phyloP scores from a whole-genome alignment of 2,797 vertebrate species.

The Tenualosa ilisha region DNA sequence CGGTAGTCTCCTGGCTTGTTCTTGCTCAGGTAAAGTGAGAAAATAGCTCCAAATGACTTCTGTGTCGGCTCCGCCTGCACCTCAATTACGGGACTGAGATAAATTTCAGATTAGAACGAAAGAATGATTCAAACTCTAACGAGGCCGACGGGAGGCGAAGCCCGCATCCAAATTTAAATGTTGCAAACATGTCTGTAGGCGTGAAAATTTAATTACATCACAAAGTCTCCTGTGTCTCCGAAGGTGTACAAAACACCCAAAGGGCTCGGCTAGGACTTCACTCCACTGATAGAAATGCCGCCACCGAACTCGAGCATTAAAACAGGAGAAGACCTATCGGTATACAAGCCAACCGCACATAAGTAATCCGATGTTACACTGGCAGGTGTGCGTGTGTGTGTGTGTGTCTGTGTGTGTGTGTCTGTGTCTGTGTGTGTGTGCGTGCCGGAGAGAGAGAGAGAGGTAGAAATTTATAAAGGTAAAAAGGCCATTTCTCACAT shows the following conservation, averaged over 20 bases:
- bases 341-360: slow-evolving; percentile 16
- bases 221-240: background rate
- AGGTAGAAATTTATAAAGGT: background rate
- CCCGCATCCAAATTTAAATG: slow-evolving; percentile 2
- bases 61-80: slow-evolving; percentile 29
- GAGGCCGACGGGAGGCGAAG: slow-evolving; percentile 26
- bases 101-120: slow-evolving; percentile 42
- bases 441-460: background rate
- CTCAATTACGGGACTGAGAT: slow-evolving; percentile 43
- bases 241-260: slow-evolving; percentile 13
- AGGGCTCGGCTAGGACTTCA: background rate
- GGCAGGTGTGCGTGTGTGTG: background rate
- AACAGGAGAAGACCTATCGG: slow-evolving; percentile 14
- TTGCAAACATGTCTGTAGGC: slow-evolving; percentile 25
- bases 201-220: slow-evolving; percentile 11
- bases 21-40: slow-evolving; percentile 27
- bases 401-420: slow-evolving; percentile 6
- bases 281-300: background rate
- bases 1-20: background rate
- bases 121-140: slow-evolving; percentile 27
- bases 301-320: background rate
- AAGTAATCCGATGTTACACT: background rate
- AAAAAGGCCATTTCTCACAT: background rate
- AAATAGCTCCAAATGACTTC: slow-evolving; percentile 41
- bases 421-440: background rate